Evolutionary conservation across 2,113 vertebrate species (phyloP), one percentile per base, ranked within the genome.

Genomic region (Austrofundulus limnaeus): DNA sequence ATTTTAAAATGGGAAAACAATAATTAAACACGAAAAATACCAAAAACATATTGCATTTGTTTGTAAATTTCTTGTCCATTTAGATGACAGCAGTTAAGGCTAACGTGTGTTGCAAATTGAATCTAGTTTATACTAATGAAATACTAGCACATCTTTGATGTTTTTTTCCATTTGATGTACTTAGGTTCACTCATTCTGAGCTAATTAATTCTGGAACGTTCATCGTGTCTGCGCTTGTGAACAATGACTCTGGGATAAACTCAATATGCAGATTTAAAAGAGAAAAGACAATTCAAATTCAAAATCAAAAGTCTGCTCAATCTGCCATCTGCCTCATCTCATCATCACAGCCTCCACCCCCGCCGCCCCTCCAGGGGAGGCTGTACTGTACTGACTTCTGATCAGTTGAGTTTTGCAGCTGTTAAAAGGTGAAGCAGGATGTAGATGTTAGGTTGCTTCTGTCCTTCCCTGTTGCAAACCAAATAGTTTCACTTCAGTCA

Each of bases 271-370:
- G 3, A 13, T 46, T 43, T 34, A 46, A 46, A 28, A 46, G 28
- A 42, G 10, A 41, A 34, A 39, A 7, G n/a, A 21, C 23, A 28
- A 25, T 16, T 31, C 42, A 47, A 37, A 60, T 47, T 47, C 34
- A 37, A 47, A 19, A 31, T 37, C 28, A 31, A 14, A n/a, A 61
- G 28, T 59, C 58, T 37, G 45, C 45, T 48, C 16, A 38, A 48
- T 48, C 47, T 61, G 34, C 28, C 43, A 34, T 23, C 34, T 16
- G 53, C 53, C 39, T 6, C 3, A 6, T 38, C 52, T 54, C 19
- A 28, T 46, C 25, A 34, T 31, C 24, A 31, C 42, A 19, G 13
- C 31, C 56, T 31, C 21, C 21, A 2, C 23, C 37, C 31, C 7
- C 5, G 5, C 24, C 16, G 1, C 41, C 15, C 41, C 41, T 15